Evolutionary conservation across 1,140 invertebrate species (phyloP), one percentile per base, ranked within the genome.

Genomic region (Drosophila takahashii): DNA sequence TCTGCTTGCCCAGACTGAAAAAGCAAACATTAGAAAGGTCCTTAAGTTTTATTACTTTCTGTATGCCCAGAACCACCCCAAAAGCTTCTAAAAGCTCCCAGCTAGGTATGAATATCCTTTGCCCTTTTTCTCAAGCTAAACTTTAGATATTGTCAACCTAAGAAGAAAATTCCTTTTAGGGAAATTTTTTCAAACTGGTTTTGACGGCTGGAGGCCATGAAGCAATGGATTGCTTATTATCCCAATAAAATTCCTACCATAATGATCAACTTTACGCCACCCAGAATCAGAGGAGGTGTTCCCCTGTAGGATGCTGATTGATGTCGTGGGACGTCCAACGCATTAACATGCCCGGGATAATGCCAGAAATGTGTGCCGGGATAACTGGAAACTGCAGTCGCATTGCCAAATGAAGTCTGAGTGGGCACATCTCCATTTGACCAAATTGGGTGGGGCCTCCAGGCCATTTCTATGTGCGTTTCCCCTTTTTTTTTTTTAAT

Each of bases 401-500:
- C 26, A 66, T 50, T 50, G 16, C 59, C 42, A 32, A 65, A 50
- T 66, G 62, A 65, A 50, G 34, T 11, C 34, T 50, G 59, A 65
- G 34, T 47, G 37, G 64, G 34, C 66, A 47, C 64, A 45, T 45
- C 64, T 70, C 48, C 65, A 69, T 70, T 70, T 70, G 66, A 22
- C 39, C 66, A 56, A 69, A 39, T 50, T 70, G 65, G 66, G 66
- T 70, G 66, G 60, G 41, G 51, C 59, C 53, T 16, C 27, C 37
- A 18, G 50, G 54, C 59, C 36, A 11, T 39, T 16, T 41, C 36
- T 53, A 56, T 36, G 45, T 53, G 47, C 53, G 34, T 36, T 67
- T 37, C 37, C 44, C 44, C 41, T 22, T 41, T n/a, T n/a, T 50
- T 44, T 69, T 42, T 60, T 42, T 81, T 81, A 76, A 78, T 79